Percentiles rank a stretch among this genome's conserved stretches.
phyloP scores from a whole-genome alignment of 2,113 vertebrate species.

The Psophia crepitans region DNA sequence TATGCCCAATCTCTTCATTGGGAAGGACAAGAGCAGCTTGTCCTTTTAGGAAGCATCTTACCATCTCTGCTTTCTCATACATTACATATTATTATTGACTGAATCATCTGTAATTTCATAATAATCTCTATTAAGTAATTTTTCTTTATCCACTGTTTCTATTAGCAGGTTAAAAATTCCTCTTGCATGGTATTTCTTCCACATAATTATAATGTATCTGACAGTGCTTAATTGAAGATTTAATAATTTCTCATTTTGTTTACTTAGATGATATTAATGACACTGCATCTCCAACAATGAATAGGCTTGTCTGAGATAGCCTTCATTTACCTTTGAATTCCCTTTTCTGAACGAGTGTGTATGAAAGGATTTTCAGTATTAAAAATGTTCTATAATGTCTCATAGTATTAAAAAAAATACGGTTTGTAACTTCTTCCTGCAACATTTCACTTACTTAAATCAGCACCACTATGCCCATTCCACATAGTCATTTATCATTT shows the following conservation, averaged over 20 bases:
- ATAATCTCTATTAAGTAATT: background rate
- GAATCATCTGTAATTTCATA: background rate
- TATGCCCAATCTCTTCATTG: background rate
- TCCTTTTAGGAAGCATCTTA: background rate
- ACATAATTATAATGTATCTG: background rate
- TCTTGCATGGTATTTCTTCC: background rate
- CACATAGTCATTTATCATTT: background rate
- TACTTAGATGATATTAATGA: background rate
- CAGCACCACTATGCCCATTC: background rate
- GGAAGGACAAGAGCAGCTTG: background rate
- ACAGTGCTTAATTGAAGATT: background rate
- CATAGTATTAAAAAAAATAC: background rate
- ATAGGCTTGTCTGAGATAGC: background rate
- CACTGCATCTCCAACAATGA: background rate
- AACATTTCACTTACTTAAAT: background rate
- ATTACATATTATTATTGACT: background rate
- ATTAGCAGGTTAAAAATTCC: background rate
- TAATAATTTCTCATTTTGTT: constrained; percentile 15
- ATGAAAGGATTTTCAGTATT: background rate
- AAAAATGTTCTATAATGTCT: background rate
- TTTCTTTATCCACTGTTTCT: background rate
- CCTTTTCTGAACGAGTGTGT: background rate
- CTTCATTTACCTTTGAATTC: constrained; percentile 1
- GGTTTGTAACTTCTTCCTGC: background rate
- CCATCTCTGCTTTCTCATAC: background rate